These are phyloP conservation scores for Sphenopsis melanotis DNA, from an alignment of 2,797 vertebrate species.

Conservation along the genomic window DNA sequence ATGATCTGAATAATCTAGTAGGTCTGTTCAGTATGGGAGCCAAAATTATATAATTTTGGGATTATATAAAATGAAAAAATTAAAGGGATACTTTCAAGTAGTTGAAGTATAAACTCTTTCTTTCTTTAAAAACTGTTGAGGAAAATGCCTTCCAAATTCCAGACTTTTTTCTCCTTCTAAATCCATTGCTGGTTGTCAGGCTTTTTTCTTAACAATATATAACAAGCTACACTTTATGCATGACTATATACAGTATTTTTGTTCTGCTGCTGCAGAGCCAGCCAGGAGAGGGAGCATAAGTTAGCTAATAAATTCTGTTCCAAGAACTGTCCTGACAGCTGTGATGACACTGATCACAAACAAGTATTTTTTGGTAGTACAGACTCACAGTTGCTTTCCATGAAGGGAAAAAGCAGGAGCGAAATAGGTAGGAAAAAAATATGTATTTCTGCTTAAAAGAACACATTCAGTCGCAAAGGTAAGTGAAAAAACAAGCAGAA, in stretches of 20 bases:
- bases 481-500: neutral
- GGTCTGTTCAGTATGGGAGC: neutral
- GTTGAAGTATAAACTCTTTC: neutral
- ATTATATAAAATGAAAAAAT: neutral
- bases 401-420: neutral
- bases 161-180: neutral
- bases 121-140: neutral
- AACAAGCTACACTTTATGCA: neutral
- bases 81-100: slow-evolving; percentile 16
- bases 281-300: slow-evolving; percentile 25
- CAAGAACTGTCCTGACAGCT: neutral
- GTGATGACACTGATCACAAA: neutral
- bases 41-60: neutral
- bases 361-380: neutral
- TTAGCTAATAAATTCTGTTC: slow-evolving; percentile 17
- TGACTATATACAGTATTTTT: neutral
- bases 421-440: neutral
- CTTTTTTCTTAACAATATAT: neutral
- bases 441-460: neutral
- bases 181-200: neutral
- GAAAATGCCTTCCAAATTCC: neutral
- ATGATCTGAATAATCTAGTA: neutral
- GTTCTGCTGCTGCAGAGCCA: slow-evolving; percentile 35
- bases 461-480: neutral
- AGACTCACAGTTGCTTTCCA: neutral